Evolutionary conservation across 2,797 vertebrate species (phyloP).

Genomic region (Girardinus metallicus): DNA sequence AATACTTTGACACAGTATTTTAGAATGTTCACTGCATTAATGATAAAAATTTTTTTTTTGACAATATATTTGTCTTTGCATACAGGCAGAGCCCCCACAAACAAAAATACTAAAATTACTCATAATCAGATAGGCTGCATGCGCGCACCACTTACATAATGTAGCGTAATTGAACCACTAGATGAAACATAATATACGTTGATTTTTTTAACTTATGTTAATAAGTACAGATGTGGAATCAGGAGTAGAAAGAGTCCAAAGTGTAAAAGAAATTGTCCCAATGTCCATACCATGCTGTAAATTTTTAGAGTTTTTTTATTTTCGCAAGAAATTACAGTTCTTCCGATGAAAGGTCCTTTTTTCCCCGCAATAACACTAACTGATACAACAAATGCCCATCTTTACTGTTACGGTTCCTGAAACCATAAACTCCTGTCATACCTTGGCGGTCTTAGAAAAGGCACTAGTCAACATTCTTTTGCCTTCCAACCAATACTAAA

Average conservation of each 20-base stretch:
- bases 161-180: not conserved
- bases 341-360: not conserved
- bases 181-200: not conserved
- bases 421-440: not conserved
- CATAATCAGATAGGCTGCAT: not conserved
- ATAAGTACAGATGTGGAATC: not conserved
- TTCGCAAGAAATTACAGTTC: not conserved
- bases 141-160: not conserved
- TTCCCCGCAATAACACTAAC: not conserved
- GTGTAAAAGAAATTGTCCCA: not conserved
- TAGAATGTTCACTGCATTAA: not conserved
- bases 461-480: not conserved
- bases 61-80: not conserved
- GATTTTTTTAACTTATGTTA: not conserved
- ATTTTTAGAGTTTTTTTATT: not conserved
- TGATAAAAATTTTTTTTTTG: not conserved
- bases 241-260: not conserved
- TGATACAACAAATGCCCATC: not conserved
- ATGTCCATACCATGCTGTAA: not conserved
- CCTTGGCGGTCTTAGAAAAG: not conserved
- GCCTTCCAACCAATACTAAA: not conserved
- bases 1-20: not conserved
- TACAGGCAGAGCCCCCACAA: not conserved
- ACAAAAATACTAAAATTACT: not conserved
- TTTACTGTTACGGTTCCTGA: not conserved